These are phyloP conservation scores for Serrognathus titanus DNA, from an alignment of 2,888 invertebrate species.

Conservation along the genomic window DNA sequence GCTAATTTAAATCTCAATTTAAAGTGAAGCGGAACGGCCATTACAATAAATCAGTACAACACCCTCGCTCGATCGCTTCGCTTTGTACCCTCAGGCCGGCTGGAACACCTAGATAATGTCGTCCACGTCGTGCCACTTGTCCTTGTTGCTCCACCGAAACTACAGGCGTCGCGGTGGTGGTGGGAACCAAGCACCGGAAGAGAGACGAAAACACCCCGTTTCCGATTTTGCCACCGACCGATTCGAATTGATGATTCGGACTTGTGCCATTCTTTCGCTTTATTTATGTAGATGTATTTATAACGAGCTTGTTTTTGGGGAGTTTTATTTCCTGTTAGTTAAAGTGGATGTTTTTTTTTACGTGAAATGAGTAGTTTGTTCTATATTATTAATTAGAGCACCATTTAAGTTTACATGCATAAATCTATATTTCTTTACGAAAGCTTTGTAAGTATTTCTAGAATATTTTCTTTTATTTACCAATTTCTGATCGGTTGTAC, in stretches of 20 bases:
- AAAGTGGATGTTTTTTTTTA: not conserved
- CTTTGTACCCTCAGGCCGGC: slow-evolving; percentile 25
- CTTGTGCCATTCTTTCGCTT: slow-evolving; percentile 31
- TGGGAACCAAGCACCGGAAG: slow-evolving; percentile 10
- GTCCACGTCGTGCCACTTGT: not conserved
- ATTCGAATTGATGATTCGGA: slow-evolving; percentile 39
- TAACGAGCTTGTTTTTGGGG: slow-evolving; percentile 26
- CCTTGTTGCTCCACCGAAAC: not conserved
- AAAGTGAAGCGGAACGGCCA: slow-evolving; percentile 48
- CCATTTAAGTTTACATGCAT: too few species aligned
- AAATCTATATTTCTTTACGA: too few species aligned
- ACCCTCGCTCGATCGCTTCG: slow-evolving; percentile 32
- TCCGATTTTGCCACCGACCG: slow-evolving; percentile 30
- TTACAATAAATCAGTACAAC: slow-evolving; percentile 49
- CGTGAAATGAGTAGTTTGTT: too few species aligned
- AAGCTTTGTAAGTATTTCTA: too few species aligned
- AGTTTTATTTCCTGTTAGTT: slow-evolving; percentile 7
- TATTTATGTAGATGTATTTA: slow-evolving; percentile 27
- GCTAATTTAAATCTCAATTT: slow-evolving; percentile 52
- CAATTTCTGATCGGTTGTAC: too few species aligned
- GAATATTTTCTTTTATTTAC: too few species aligned
- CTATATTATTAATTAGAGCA: too few species aligned
- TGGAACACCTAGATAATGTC: slow-evolving; percentile 4
- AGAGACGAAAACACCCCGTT: slow-evolving; percentile 5
- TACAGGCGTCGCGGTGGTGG: not conserved